These are phyloP conservation scores for Enteromius viviparus DNA, from an alignment of 2,797 vertebrate species.

Conservation along the genomic window DNA sequence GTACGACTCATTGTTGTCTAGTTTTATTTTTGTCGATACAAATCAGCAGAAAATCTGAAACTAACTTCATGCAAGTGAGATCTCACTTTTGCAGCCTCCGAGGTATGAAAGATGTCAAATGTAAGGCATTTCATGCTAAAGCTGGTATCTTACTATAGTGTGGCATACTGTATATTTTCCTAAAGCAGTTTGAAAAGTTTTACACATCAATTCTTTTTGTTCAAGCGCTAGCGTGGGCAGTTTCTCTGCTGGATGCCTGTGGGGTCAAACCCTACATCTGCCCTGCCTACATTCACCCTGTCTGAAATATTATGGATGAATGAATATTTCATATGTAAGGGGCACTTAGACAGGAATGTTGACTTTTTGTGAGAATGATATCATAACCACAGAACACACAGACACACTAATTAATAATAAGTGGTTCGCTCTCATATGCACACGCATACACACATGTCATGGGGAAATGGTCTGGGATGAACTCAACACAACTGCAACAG, in stretches of 20 bases:
- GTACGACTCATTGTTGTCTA: background rate
- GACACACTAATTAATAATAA: slow-evolving; percentile 54
- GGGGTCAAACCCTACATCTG: slow-evolving; percentile 37
- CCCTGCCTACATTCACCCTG: slow-evolving; percentile 55
- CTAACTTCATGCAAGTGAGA: background rate
- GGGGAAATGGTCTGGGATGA: slow-evolving; percentile 15
- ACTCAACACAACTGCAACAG: slow-evolving; percentile 10
- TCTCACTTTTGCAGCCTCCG: background rate
- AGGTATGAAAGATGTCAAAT: background rate
- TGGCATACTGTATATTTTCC: background rate
- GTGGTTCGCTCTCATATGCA: slow-evolving; percentile 16
- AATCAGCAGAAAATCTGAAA: background rate
- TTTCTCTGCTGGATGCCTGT: slow-evolving; percentile 14
- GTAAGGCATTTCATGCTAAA: background rate
- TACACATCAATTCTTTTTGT: background rate
- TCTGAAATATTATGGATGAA: slow-evolving; percentile 73
- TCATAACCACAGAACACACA: slow-evolving; percentile 85
- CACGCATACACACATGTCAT: slow-evolving; percentile 21
- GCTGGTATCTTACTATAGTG: background rate
- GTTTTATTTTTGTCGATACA: background rate
- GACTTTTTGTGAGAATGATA: slow-evolving; percentile 83
- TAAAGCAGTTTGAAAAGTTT: background rate
- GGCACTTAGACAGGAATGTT: slow-evolving; percentile 84
- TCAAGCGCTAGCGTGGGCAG: background rate
- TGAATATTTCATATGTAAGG: slow-evolving; percentile 84